Conservation (phyloP, 2,797 vertebrate genomes). For the Columba guinea region DNA sequence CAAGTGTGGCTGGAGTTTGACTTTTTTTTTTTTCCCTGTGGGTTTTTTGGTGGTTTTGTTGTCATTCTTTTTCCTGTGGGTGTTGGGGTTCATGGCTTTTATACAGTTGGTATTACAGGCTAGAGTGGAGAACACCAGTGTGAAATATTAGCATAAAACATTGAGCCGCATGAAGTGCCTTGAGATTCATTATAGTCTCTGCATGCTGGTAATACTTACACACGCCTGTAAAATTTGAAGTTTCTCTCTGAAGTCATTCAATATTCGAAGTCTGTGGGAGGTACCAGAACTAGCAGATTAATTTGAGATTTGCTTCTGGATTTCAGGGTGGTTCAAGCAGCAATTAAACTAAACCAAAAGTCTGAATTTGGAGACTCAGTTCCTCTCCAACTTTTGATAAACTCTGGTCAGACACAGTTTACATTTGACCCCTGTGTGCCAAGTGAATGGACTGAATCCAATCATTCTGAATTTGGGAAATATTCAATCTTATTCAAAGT, state of each 20-base stretch:
- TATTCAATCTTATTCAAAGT: background rate
- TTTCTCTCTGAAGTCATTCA: background rate
- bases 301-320: background rate
- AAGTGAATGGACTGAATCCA: background rate
- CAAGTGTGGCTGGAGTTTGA: background rate
- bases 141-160: background rate
- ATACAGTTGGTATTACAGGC: background rate
- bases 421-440: background rate
- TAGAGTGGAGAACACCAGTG: background rate
- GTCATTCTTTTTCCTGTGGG: background rate
- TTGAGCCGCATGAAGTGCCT: background rate
- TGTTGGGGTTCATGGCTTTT: background rate
- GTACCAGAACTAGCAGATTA: background rate
- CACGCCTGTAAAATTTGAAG: background rate
- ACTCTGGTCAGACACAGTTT: background rate
- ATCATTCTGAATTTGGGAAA: background rate
- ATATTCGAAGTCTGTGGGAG: background rate
- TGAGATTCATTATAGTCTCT: background rate
- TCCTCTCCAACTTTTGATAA: background rate
- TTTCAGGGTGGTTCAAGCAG: background rate
- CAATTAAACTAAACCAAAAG: background rate
- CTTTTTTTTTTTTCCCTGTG: background rate
- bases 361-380: background rate
- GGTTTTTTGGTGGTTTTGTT: rapidly evolving
- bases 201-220: background rate